Evolutionary conservation across 2,797 vertebrate species (phyloP).

Genomic region (Craterocephalus amniculus): DNA sequence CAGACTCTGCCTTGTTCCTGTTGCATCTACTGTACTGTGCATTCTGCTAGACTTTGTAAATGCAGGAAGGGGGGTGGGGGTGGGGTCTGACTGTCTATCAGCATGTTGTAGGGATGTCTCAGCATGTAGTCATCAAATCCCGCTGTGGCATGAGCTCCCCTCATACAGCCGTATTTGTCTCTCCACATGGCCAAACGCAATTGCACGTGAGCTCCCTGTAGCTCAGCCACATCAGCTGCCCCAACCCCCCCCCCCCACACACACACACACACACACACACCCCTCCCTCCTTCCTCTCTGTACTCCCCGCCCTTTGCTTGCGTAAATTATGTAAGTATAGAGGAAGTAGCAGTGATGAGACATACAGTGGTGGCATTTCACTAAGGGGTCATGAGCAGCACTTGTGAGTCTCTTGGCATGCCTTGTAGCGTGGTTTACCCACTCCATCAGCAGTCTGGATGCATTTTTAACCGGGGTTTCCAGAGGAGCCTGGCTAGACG

Average conservation of each 20-base stretch:
- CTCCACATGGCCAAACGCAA: constrained; percentile 71
- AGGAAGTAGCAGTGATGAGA: constrained; percentile 58
- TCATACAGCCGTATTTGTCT: constrained; percentile 65
- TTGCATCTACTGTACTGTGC: constrained; percentile 59
- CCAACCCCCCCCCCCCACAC: background rate
- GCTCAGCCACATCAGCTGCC: constrained; percentile 21
- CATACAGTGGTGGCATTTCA: constrained; percentile 68
- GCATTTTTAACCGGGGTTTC: constrained; percentile 79
- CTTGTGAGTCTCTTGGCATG: constrained; percentile 29
- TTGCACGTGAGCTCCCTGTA: constrained; percentile 69
- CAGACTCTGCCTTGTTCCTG: constrained; percentile 74
- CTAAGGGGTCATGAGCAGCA: constrained; percentile 46
- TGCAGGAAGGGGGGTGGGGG: constrained; percentile 54
- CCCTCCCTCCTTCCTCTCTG: constrained; percentile 1
- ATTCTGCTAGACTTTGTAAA: constrained; percentile 67
- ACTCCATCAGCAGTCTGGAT: constrained; percentile 61
- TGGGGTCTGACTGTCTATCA: constrained; percentile 70
- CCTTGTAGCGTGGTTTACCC: constrained; percentile 29
- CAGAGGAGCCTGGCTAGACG: constrained; percentile 71
- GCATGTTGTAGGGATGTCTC: constrained; percentile 67
- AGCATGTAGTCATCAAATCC: constrained; percentile 76
- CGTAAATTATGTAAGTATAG: constrained; percentile 84
- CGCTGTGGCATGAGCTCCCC: constrained; percentile 64
- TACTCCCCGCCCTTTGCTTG: constrained; percentile 57
- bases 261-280: too few species aligned